phyloP scores from a whole-genome alignment of 1,140 invertebrate species.

The Alviniconcha marisindica region DNA sequence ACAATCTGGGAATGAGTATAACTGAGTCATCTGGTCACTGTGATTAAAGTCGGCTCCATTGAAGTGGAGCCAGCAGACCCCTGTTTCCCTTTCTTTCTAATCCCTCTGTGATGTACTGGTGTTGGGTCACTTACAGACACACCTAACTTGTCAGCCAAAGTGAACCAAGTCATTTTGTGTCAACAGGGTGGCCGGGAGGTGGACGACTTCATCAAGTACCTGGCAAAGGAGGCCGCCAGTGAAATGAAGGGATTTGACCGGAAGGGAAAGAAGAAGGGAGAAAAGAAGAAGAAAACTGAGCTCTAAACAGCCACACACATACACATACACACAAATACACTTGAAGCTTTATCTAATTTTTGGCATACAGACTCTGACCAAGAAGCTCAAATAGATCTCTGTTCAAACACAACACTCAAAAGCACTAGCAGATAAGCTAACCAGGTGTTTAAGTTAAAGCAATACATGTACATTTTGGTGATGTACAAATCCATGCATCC shows the following conservation, averaged over 20 bases:
- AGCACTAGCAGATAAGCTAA: neutral
- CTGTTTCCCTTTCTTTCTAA: too few relatives aligned
- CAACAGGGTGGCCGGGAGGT: slow-evolving; percentile 91
- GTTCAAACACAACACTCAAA: neutral
- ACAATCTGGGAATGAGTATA: too few relatives aligned
- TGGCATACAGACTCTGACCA: neutral
- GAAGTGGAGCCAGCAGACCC: too few relatives aligned
- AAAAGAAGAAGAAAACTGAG: slow-evolving; percentile 43
- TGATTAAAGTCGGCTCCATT: too few relatives aligned
- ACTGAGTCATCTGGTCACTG: too few relatives aligned
- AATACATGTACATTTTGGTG: neutral
- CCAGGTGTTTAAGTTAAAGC: neutral
- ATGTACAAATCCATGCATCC: neutral
- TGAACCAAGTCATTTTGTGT: too few relatives aligned
- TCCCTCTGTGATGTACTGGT: too few relatives aligned
- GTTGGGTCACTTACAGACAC: too few relatives aligned
- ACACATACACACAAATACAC: slow-evolving; percentile 34
- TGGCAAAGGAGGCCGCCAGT: slow-evolving; percentile 93
- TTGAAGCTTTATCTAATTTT: neutral
- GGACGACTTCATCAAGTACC: slow-evolving; percentile 97
- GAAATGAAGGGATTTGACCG: slow-evolving; percentile 93
- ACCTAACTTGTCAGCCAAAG: too few relatives aligned
- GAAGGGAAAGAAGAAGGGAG: slow-evolving; percentile 86
- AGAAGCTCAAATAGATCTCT: neutral
- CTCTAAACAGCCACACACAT: neutral